Evolutionary conservation across 2,113 vertebrate species (phyloP).

Genomic region (human): GRCh38 chr17:47117501-47118000

Average conservation of each 20-base stretch:
- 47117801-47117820: constrained; percentile 33
- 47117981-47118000: constrained; percentile 84
- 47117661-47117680: constrained; percentile 36
- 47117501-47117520: constrained; percentile 2
- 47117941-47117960: constrained; percentile 87
- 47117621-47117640: constrained; percentile 31
- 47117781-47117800: constrained; percentile 33
- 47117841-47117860: constrained; percentile 27
- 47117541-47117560: constrained; percentile 1
- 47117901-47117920: constrained; percentile 72
- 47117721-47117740: constrained; percentile 71
- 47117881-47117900: constrained; percentile 56
- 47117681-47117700: constrained; percentile 61
- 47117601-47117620: neutral
- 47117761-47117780: constrained; percentile 18
- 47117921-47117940: constrained; percentile 85
- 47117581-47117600: constrained; percentile 35
- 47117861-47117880: constrained; percentile 67
- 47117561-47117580: constrained; percentile 22
- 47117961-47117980: constrained; percentile 87
- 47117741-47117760: constrained; percentile 55
- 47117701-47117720: constrained; percentile 51
- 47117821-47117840: constrained; percentile 44
- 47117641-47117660: neutral
- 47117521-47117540: constrained; percentile 6